Conservation (phyloP, 2,113 vertebrate genomes). For the Cyanocitta stelleri region DNA sequence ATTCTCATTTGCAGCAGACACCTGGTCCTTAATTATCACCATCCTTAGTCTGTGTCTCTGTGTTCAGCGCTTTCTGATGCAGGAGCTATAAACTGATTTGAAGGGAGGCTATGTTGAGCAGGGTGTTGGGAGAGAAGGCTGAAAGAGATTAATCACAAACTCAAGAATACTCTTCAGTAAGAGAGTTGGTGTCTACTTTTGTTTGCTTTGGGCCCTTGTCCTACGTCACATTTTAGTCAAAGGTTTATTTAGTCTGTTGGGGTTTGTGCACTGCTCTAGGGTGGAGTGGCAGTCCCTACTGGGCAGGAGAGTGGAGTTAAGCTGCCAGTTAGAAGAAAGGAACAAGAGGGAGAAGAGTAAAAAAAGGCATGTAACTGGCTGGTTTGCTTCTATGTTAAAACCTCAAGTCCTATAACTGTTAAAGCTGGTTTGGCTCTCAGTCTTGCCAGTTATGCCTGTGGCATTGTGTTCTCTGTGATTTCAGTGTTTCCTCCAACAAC, state of each 20-base stretch:
- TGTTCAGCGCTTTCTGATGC: background rate
- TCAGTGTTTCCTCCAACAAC: background rate
- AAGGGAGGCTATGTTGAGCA: background rate
- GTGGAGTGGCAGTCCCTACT: background rate
- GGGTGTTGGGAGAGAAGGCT: background rate
- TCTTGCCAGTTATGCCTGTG: background rate
- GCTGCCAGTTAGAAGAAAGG: background rate
- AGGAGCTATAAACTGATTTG: background rate
- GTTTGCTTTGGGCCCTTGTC: background rate
- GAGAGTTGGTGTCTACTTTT: background rate
- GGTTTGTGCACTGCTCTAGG: background rate
- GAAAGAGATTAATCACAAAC: background rate
- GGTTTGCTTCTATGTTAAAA: background rate
- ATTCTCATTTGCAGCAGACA: slow-evolving; percentile 59
- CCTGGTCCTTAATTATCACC: slow-evolving; percentile 64
- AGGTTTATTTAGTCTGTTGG: background rate
- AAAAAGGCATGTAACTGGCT: background rate
- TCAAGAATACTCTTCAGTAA: background rate
- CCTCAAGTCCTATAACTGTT: background rate
- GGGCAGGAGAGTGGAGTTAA: background rate
- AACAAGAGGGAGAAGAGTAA: background rate
- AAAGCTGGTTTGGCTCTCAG: background rate
- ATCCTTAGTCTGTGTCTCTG: background rate
- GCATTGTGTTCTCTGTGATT: background rate
- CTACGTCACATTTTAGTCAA: background rate